These are phyloP conservation scores for Phymanthus crucifer DNA, from an alignment of 92 coral and sea anemone genomes.

Conservation along the genomic window DNA sequence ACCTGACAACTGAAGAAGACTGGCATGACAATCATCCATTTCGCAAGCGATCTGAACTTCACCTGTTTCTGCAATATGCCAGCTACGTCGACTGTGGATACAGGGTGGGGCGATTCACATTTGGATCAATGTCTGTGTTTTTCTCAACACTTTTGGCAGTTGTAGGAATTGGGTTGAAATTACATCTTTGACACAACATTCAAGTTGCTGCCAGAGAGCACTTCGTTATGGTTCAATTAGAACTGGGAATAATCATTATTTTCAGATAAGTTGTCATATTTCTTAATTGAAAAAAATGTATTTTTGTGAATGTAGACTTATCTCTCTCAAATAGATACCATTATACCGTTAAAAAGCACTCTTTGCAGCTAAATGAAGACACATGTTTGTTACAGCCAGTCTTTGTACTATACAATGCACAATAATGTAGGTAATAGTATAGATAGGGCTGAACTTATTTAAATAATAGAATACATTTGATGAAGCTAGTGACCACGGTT, in stretches of 20 bases:
- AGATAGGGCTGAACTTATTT: too few species aligned
- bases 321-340: too few species aligned
- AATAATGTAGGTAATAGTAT: too few species aligned
- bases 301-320: too few species aligned
- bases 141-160: conserved; percentile 66
- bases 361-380: too few species aligned
- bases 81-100: conserved; percentile 63
- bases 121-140: conserved; percentile 65
- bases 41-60: conserved; percentile 36
- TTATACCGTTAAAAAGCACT: too few species aligned
- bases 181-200: conserved; percentile 14
- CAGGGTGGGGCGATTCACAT: conserved; percentile 52
- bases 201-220: background rate
- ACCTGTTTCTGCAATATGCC: conserved; percentile 73
- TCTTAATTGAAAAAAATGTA: too few species aligned
- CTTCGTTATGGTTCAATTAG: background rate
- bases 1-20: conserved; percentile 60
- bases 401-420: too few species aligned
- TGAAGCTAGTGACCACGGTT: too few species aligned
- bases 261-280: too few species aligned
- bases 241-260: background rate
- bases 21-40: conserved; percentile 63
- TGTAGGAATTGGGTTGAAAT: conserved; percentile 49
- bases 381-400: too few species aligned
- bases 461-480: too few species aligned